Conservation (phyloP, 2,797 vertebrate genomes). For the Onychomys arenicola region DNA sequence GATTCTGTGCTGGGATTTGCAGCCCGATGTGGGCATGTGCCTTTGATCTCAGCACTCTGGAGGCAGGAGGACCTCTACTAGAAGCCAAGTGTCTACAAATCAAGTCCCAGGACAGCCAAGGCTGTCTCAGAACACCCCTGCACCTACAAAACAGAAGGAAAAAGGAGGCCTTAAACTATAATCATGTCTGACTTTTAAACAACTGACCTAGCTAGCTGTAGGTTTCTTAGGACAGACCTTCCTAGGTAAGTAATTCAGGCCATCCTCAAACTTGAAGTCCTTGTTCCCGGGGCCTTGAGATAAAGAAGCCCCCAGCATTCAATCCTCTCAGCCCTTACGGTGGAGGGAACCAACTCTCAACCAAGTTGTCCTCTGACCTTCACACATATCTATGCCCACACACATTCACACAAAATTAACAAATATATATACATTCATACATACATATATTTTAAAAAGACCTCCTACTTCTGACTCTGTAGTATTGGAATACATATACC, state of each 20-base stretch:
- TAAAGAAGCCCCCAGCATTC: neutral
- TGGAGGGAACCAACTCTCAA: neutral
- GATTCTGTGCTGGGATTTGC: neutral
- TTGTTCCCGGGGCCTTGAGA: neutral
- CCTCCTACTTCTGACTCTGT: neutral
- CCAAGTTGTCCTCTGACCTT: neutral
- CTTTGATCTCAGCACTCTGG: neutral
- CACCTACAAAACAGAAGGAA: too few species aligned
- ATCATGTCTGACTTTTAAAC: neutral
- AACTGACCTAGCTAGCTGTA: neutral
- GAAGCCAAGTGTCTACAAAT: neutral
- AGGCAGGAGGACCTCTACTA: neutral
- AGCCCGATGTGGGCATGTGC: neutral
- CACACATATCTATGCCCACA: neutral
- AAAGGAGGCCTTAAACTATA: neutral
- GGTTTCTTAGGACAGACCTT: neutral
- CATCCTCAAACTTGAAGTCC: neutral
- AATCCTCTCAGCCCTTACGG: neutral
- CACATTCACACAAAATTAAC: neutral
- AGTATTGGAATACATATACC: neutral
- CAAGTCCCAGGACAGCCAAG: neutral
- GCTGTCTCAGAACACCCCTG: neutral
- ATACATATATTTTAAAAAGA: too few species aligned
- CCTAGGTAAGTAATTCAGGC: neutral
- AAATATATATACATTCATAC: neutral